A percentile compares a stretch with the other conserved stretches of the same genome.
Evolutionary conservation across 2,888 invertebrate genomes (phyloP).

Genomic region (Eristalis tenax): DNA sequence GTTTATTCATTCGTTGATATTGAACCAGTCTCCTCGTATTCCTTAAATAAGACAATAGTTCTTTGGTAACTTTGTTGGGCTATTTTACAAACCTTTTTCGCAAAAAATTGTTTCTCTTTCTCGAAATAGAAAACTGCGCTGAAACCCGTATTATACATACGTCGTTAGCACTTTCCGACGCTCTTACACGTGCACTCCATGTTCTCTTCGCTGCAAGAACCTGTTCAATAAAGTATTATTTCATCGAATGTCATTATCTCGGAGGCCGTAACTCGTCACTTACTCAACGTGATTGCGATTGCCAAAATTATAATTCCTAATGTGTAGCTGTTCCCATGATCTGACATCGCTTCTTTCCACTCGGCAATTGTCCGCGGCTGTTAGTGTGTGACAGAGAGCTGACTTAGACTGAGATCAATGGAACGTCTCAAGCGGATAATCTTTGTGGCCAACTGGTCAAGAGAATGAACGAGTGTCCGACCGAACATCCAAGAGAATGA

Average conservation of each 20-base stretch:
- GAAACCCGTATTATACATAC: too few species aligned
- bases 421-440: too few species aligned
- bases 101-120: too few species aligned
- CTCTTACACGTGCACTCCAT: conserved; percentile 75
- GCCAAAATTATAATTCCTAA: not conserved
- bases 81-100: too few species aligned
- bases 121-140: too few species aligned
- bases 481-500: not conserved
- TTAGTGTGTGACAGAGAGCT: not conserved
- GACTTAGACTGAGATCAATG: not conserved
- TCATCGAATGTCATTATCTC: not conserved
- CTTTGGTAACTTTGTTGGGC: too few species aligned
- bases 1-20: too few species aligned
- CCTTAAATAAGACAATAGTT: too few species aligned
- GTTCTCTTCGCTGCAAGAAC: not conserved
- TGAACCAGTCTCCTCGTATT: too few species aligned
- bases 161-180: too few species aligned
- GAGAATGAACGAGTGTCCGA: not conserved
- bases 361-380: not conserved
- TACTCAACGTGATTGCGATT: not conserved
- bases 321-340: not conserved
- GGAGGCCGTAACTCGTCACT: not conserved
- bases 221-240: not conserved
- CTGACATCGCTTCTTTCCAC: not conserved
- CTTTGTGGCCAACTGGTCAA: not conserved